Evolutionary conservation across 37 sponge, comb jelly and placozoan genomes (phyloP).

Genomic region (Chondrilla cf. caribensis): DNA sequence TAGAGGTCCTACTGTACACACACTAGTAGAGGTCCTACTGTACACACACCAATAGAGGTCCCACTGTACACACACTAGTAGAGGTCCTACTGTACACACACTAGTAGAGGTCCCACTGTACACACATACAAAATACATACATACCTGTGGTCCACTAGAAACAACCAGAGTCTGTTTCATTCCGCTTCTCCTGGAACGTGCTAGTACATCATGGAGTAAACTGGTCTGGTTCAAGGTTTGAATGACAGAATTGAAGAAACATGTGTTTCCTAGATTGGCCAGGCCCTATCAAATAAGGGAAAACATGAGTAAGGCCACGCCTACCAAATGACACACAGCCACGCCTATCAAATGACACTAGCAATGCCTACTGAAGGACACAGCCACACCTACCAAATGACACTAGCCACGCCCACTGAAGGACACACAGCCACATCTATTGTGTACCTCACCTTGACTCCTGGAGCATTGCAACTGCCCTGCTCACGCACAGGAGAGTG

Average conservation of each 20-base stretch:
- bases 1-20: not conserved
- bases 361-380: too few relatives aligned
- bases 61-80: too few relatives aligned
- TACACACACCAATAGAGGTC: too few relatives aligned
- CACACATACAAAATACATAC: constrained; percentile 21
- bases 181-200: not conserved
- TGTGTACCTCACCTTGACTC: too few relatives aligned
- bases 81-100: not conserved
- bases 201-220: not conserved
- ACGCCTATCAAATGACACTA: too few relatives aligned
- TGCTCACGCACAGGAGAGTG: too few relatives aligned
- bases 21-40: not conserved
- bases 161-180: not conserved
- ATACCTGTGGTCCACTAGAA: not conserved
- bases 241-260: constrained; percentile 86
- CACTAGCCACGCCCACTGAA: too few relatives aligned
- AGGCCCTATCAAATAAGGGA: too few relatives aligned
- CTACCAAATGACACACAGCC: too few relatives aligned
- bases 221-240: constrained; percentile 35
- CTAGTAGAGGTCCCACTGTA: not conserved
- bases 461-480: too few relatives aligned
- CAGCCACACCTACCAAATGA: too few relatives aligned
- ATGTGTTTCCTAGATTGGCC: constrained; percentile 79
- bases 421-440: too few relatives aligned
- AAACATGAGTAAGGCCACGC: not conserved